phyloP scores from a whole-genome alignment of 2,113 vertebrate genomes.

The Calypte anna region DNA sequence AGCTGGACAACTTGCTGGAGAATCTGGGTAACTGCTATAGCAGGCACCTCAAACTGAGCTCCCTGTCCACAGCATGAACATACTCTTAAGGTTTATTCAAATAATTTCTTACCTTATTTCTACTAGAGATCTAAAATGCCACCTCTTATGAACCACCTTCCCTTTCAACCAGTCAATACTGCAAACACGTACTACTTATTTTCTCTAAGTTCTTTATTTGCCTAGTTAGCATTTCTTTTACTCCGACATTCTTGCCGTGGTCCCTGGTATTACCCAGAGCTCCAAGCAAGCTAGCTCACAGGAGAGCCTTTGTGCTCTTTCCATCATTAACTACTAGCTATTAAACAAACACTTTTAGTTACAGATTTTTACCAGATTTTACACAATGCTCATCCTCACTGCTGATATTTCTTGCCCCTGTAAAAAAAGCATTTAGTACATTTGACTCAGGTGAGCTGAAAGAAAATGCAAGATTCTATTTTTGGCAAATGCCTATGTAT shows the following conservation, averaged over 20 bases:
- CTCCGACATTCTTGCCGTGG: not conserved
- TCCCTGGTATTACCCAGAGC: not conserved
- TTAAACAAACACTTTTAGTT: not conserved
- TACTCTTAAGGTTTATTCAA: not conserved
- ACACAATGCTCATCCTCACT: not conserved
- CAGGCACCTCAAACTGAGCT: not conserved
- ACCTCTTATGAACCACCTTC: not conserved
- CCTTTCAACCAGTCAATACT: not conserved
- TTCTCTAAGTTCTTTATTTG: not conserved
- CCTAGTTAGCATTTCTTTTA: not conserved
- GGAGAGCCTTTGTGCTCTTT: not conserved
- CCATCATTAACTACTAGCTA: not conserved
- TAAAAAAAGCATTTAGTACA: not conserved
- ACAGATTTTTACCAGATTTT: not conserved
- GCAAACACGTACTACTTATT: not conserved
- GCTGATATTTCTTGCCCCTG: not conserved
- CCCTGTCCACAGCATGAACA: rapidly evolving
- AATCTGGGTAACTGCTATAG: not conserved
- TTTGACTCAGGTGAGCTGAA: not conserved
- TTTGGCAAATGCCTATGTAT: not conserved
- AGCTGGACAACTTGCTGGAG: not conserved
- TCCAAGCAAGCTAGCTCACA: not conserved
- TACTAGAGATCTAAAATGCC: not conserved
- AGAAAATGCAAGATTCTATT: not conserved
- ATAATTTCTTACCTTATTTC: not conserved